These are phyloP conservation scores for Anoplius nigerrimus DNA, from an alignment of 2,888 invertebrate genomes.

Conservation along the genomic window DNA sequence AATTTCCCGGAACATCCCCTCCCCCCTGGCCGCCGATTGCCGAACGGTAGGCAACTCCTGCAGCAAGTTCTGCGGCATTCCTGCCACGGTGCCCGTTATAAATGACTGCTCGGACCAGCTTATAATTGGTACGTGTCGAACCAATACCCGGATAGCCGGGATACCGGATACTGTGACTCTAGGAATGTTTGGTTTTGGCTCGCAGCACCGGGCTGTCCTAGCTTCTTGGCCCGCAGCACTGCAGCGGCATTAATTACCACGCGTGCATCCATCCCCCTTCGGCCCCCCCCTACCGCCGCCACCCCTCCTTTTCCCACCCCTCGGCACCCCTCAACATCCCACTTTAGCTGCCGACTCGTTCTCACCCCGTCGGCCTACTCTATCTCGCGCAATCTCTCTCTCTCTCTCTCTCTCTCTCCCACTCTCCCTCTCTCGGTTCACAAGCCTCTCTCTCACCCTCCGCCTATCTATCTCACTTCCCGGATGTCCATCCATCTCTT, in stretches of 20 bases:
- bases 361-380: too few relatives aligned
- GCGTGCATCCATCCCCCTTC: constrained; percentile 29
- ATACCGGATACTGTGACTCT: constrained; percentile 37
- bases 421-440: too few relatives aligned
- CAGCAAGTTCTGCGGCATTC: constrained; percentile 34
- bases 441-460: not conserved
- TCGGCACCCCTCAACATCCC: constrained; percentile 20
- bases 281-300: constrained; percentile 9
- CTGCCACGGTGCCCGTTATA: constrained; percentile 20
- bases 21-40: too few relatives aligned
- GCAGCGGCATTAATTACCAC: constrained; percentile 56
- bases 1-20: too few relatives aligned
- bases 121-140: constrained; percentile 56
- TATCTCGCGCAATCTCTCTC: too few relatives aligned
- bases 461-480: constrained; percentile 11
- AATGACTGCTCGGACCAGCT: constrained; percentile 41
- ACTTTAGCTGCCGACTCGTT: constrained; percentile 6
- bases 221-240: constrained; percentile 52
- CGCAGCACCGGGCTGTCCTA: constrained; percentile 34
- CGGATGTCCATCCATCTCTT: not conserved
- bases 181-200: constrained; percentile 57
- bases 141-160: constrained; percentile 43
- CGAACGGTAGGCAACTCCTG: not conserved
- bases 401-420: too few relatives aligned
- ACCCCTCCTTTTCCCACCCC: too few relatives aligned